phyloP scores from a whole-genome alignment of 2,797 vertebrate genomes.

The Pelodytes ibericus region DNA sequence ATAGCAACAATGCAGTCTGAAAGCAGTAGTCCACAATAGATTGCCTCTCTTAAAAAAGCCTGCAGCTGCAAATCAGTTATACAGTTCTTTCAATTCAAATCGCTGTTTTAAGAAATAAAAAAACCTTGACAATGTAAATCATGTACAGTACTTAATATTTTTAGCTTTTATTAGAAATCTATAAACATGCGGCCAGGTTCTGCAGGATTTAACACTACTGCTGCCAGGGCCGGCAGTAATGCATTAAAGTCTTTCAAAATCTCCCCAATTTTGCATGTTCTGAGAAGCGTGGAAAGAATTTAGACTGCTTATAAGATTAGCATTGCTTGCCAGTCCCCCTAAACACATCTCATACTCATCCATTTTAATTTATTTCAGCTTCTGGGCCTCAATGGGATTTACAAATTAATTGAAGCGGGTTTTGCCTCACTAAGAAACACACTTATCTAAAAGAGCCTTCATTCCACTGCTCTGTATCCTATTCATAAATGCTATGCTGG shows the following conservation, averaged over 20 bases:
- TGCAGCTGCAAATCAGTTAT: constrained; percentile 18
- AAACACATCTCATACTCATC: constrained; percentile 43
- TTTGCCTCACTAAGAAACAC: constrained; percentile 29
- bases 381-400: constrained; percentile 49
- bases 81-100: constrained; percentile 29
- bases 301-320: constrained; percentile 39
- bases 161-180: not conserved
- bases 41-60: constrained; percentile 10
- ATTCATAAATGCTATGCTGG: constrained; percentile 31
- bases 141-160: not conserved
- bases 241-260: not conserved
- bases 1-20: constrained; percentile 39
- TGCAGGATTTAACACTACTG: not conserved
- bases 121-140: not conserved
- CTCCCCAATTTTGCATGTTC: not conserved
- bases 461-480: constrained; percentile 27
- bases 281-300: constrained; percentile 1
- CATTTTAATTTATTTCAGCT: constrained; percentile 48
- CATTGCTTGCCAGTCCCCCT: constrained; percentile 41
- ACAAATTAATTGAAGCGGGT: constrained; percentile 50
- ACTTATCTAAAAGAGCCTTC: constrained; percentile 30
- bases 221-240: not conserved
- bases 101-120: not conserved
- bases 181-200: not conserved
- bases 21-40: constrained; percentile 34